Evolutionary conservation across 2,888 invertebrate genomes (phyloP).

Genomic region (Iselma pallidipennis): DNA sequence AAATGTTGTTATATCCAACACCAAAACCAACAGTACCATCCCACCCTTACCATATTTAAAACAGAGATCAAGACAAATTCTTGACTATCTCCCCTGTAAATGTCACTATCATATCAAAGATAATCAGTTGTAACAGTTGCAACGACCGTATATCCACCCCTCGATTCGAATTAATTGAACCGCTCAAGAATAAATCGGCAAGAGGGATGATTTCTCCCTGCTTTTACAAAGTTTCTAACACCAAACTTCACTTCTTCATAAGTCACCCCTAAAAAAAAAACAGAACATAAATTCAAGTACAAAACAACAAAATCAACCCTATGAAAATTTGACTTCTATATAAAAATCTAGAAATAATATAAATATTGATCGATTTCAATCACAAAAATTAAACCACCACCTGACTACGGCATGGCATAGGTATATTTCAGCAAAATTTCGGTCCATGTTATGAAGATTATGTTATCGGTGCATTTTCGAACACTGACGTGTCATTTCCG

Average conservation of each 20-base stretch:
- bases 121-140: slow-evolving; percentile 19
- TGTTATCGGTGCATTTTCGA: slow-evolving; percentile 4
- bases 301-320: neutral
- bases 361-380: neutral
- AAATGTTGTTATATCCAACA: slow-evolving; percentile 10
- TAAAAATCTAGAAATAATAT: too few species aligned
- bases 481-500: neutral
- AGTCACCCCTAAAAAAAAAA: too few species aligned
- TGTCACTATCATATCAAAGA: slow-evolving; percentile 15
- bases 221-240: slow-evolving; percentile 1
- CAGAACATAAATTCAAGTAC: neutral
- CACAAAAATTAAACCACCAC: neutral
- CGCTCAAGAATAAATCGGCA: slow-evolving; percentile 16
- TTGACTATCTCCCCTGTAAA: slow-evolving; percentile 15
- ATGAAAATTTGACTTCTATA: neutral
- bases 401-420: neutral
- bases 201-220: neutral
- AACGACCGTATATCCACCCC: slow-evolving; percentile 4
- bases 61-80: slow-evolving; percentile 13
- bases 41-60: neutral
- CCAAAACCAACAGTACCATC: neutral
- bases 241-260: slow-evolving; percentile 4
- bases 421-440: neutral
- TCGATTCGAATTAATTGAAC: slow-evolving; percentile 24
- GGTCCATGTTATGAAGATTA: neutral